A percentile compares a stretch with the other conserved stretches of the same genome.
phyloP scores from a whole-genome alignment of 2,113 vertebrate genomes.

The Nothocercus julius region DNA sequence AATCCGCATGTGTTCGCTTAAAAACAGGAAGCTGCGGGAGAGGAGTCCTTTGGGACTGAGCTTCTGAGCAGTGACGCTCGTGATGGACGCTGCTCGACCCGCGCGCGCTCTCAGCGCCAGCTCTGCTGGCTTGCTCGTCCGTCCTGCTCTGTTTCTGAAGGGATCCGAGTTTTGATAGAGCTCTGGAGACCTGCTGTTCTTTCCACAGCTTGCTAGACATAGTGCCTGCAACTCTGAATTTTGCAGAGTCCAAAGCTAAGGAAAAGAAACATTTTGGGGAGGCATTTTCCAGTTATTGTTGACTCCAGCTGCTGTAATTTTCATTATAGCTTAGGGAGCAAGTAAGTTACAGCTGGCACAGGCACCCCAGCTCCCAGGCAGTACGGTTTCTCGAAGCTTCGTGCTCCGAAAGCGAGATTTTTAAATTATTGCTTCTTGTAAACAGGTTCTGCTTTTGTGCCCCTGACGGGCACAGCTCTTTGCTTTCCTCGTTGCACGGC shows the following conservation, averaged over 20 bases:
- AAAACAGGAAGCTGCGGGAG: conserved; percentile 36
- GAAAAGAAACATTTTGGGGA: background rate
- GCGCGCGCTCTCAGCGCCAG: background rate
- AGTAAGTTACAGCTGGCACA: background rate
- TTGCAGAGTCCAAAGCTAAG: background rate
- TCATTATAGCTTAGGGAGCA: background rate
- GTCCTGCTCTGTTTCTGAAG: conserved; percentile 24
- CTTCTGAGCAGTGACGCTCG: conserved; percentile 1
- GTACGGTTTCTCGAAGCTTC: background rate
- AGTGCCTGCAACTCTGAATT: background rate
- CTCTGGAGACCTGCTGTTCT: background rate
- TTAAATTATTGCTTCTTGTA: background rate
- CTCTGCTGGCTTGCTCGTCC: conserved; percentile 14
- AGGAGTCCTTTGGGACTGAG: background rate
- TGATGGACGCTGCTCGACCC: background rate
- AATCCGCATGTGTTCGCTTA: background rate
- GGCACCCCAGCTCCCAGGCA: background rate
- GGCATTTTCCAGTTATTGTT: background rate
- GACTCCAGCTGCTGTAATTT: conserved; percentile 22
- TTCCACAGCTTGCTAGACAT: background rate
- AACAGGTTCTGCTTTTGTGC: background rate
- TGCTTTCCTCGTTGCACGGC: background rate
- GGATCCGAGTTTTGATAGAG: background rate
- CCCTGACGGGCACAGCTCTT: background rate
- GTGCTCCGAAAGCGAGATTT: background rate